Conservation (phyloP, 2,797 vertebrate species). For the Platalea minor region DNA sequence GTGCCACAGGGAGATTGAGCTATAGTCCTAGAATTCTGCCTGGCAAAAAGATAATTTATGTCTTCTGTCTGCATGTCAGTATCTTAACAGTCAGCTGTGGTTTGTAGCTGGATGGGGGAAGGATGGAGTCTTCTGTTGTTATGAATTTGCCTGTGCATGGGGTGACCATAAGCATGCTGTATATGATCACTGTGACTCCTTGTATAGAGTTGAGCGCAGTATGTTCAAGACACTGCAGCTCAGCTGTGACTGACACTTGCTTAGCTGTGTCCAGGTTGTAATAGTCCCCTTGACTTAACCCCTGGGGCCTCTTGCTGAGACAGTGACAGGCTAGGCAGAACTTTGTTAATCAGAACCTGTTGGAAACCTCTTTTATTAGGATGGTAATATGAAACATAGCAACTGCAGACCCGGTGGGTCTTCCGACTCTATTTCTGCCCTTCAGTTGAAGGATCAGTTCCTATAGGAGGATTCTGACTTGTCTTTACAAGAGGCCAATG, state of each 20-base stretch:
- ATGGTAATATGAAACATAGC: neutral
- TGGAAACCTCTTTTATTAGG: neutral
- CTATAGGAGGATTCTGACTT: neutral
- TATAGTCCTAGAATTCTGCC: neutral
- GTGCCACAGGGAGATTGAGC: neutral
- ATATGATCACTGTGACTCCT: neutral
- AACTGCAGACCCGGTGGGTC: neutral
- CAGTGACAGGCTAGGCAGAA: neutral
- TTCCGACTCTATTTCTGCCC: neutral
- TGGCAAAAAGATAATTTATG: neutral
- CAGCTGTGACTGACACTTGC: neutral
- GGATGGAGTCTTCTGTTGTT: neutral
- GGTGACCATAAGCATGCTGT: neutral
- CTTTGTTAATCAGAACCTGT: neutral
- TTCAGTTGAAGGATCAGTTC: neutral
- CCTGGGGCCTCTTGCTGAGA: neutral
- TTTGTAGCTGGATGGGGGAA: neutral
- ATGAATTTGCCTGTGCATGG: neutral
- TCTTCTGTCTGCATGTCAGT: neutral
- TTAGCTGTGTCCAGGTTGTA: neutral
- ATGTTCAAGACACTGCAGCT: neutral
- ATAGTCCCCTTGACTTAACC: neutral
- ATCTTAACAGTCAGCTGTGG: neutral
- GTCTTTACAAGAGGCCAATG: neutral
- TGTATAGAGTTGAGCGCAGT: neutral